phyloP scores from a whole-genome alignment of 1,140 invertebrate species.

The Cherax quadricarinatus region DNA sequence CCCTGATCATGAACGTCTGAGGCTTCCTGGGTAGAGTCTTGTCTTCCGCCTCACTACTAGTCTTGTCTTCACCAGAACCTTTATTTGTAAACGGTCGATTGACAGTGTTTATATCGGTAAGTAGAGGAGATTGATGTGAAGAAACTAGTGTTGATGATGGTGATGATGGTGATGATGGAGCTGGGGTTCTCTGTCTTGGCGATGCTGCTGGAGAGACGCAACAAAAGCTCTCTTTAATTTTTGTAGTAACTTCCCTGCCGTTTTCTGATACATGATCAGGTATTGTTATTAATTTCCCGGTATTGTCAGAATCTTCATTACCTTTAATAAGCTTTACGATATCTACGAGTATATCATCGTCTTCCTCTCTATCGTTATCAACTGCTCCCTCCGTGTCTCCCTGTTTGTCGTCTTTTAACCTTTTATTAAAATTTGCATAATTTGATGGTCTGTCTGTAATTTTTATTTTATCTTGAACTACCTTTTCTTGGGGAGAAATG shows the following conservation, averaged over 20 bases:
- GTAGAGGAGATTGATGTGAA: not conserved
- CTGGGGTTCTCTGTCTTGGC: not conserved
- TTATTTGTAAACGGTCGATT: not conserved
- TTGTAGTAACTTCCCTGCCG: not conserved
- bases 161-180: not conserved
- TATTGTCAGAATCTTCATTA: not conserved
- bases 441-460: too few species aligned
- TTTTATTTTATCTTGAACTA: too few species aligned
- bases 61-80: not conserved
- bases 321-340: not conserved
- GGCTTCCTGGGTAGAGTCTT: not conserved
- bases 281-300: not conserved
- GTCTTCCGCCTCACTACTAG: not conserved
- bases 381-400: not conserved
- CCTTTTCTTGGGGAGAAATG: too few species aligned
- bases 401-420: not conserved
- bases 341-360: not conserved
- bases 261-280: not conserved
- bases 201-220: not conserved
- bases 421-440: too few species aligned
- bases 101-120: not conserved
- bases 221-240: not conserved
- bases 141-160: not conserved
- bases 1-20: conserved; percentile 26
- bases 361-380: not conserved